phyloP scores from a whole-genome alignment of 2,113 vertebrate genomes.

The Diglossa brunneiventris region DNA sequence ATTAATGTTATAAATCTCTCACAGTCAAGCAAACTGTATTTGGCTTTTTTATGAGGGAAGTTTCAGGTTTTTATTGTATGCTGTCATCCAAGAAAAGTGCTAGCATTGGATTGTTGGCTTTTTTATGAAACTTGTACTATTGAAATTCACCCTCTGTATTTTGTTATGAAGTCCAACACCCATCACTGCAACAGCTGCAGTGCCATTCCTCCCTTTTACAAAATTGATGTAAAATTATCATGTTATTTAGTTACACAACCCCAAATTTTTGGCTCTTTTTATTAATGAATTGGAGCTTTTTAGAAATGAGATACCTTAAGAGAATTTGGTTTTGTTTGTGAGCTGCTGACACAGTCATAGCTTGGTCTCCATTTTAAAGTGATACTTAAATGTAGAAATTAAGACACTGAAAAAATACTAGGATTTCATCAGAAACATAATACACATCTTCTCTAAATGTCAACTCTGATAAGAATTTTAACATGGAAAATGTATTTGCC shows the following conservation, averaged over 20 bases:
- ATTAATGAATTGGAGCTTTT: background rate
- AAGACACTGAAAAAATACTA: background rate
- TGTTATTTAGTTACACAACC: background rate
- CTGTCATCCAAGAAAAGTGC: background rate
- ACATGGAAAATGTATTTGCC: background rate
- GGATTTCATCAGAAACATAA: background rate
- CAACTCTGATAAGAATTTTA: background rate
- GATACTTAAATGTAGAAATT: background rate
- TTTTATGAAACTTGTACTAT: background rate
- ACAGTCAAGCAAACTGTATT: background rate
- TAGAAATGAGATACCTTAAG: background rate
- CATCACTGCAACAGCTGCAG: background rate
- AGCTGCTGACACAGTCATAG: background rate
- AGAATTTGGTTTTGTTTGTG: background rate
- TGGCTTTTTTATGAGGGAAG: background rate
- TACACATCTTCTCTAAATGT: background rate
- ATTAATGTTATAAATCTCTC: background rate
- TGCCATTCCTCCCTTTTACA: background rate
- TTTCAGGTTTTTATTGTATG: background rate
- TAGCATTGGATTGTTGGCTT: background rate
- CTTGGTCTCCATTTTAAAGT: background rate
- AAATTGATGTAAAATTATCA: background rate
- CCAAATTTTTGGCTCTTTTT: background rate
- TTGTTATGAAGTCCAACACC: background rate
- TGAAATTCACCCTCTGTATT: background rate